Conservation (phyloP, 2,888 invertebrate species). For the Esperia sulphurella region DNA sequence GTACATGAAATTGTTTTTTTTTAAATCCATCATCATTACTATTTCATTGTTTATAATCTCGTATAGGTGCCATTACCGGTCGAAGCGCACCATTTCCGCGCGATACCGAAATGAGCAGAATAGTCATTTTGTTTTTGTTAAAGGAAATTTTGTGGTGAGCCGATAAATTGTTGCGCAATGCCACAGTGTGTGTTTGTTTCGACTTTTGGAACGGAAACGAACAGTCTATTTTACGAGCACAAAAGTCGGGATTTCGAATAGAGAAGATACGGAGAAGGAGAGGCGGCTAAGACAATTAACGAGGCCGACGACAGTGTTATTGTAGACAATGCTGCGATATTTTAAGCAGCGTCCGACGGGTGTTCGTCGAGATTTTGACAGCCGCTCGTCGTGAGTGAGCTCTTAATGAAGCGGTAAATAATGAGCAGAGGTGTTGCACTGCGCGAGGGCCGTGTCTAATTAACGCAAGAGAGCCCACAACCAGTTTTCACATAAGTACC, state of each 20-base stretch:
- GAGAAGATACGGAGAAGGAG: slow-evolving; percentile 44
- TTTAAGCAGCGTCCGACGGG: slow-evolving; percentile 51
- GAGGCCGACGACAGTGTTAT: slow-evolving; percentile 68
- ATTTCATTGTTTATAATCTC: slow-evolving; percentile 66
- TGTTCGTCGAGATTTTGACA: slow-evolving; percentile 71
- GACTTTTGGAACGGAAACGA: slow-evolving; percentile 42
- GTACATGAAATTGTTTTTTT: slow-evolving; percentile 69
- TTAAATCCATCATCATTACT: slow-evolving; percentile 63
- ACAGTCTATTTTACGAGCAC: slow-evolving; percentile 50
- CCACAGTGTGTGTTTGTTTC: slow-evolving; percentile 38
- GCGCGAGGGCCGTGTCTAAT: slow-evolving; percentile 67
- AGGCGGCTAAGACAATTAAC: slow-evolving; percentile 64
- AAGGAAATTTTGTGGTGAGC: slow-evolving; percentile 48
- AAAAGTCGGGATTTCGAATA: slow-evolving; percentile 47
- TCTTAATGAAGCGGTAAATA: slow-evolving; percentile 78
- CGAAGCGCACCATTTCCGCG: slow-evolving; percentile 54
- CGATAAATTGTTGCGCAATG: slow-evolving; percentile 50
- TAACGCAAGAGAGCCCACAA: slow-evolving; percentile 53
- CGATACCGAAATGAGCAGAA: slow-evolving; percentile 56
- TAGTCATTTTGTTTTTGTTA: slow-evolving; percentile 56
- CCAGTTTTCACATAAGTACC: slow-evolving; percentile 44
- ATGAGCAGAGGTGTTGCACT: slow-evolving; percentile 70
- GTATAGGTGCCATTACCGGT: slow-evolving; percentile 53
- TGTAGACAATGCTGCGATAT: slow-evolving; percentile 71
- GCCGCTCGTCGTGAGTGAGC: slow-evolving; percentile 66